Evolutionary conservation across 2,113 vertebrate species (phyloP).

Genomic region (Bubo bubo): DNA sequence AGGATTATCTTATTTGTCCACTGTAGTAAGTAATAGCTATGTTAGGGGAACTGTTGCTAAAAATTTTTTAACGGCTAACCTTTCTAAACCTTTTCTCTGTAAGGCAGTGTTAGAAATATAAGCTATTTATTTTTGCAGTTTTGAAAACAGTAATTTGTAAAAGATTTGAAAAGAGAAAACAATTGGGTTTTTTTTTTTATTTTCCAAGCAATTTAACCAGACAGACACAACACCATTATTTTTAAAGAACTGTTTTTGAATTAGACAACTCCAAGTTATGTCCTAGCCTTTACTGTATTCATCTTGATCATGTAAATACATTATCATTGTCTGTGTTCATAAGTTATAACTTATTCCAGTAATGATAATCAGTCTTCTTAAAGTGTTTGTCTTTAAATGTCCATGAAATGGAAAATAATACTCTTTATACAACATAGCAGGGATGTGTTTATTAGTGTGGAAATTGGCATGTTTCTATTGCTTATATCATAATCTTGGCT

Average conservation of each 20-base stretch:
- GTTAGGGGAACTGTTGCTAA: not conserved
- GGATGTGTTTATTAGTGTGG: not conserved
- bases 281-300: not conserved
- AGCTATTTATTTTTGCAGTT: not conserved
- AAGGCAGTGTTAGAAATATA: not conserved
- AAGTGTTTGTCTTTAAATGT: not conserved
- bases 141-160: not conserved
- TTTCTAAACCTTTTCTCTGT: not conserved
- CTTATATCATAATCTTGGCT: not conserved
- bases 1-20: not conserved
- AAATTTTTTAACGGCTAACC: not conserved
- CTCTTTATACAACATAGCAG: accelerated
- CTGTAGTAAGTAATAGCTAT: not conserved
- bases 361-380: not conserved
- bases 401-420: not conserved
- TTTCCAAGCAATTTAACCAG: not conserved
- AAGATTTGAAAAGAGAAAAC: not conserved
- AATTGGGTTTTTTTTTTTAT: not conserved
- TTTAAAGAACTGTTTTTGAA: not conserved
- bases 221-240: not conserved
- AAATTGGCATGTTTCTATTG: not conserved
- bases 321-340: not conserved
- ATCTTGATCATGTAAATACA: not conserved
- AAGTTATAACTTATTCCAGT: not conserved
- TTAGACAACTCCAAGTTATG: not conserved